Percentiles rank a stretch among this genome's conserved stretches.
phyloP scores from a whole-genome alignment of 2,888 invertebrate genomes.

The Cremastinae sp. region DNA sequence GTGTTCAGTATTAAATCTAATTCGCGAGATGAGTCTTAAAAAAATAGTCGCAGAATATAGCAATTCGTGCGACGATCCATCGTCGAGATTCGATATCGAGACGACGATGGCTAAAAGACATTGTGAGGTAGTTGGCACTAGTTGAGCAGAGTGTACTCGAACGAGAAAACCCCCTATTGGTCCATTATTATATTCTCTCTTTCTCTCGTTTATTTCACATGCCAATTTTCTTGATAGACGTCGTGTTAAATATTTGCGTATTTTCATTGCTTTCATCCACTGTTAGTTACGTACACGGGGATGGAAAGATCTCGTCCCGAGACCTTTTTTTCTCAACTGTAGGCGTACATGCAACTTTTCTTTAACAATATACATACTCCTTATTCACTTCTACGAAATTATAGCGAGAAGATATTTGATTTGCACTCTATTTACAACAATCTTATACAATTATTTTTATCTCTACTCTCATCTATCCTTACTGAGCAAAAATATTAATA shows the following conservation, averaged over 20 bases:
- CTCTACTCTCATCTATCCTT: slow-evolving; percentile 39
- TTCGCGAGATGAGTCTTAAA: slow-evolving; percentile 32
- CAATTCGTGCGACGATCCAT: slow-evolving; percentile 33
- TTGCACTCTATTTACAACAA: slow-evolving; percentile 55
- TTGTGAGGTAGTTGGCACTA: slow-evolving; percentile 63
- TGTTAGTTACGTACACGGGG: slow-evolving; percentile 46
- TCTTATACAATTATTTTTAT: slow-evolving; percentile 32
- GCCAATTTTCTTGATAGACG: slow-evolving; percentile 41
- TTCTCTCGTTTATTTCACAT: slow-evolving; percentile 27
- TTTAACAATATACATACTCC: slow-evolving; percentile 38
- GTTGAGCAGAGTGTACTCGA: slow-evolving; percentile 58
- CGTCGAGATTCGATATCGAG: slow-evolving; percentile 17
- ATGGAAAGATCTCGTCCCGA: slow-evolving; percentile 46
- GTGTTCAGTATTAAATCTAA: slow-evolving; percentile 46
- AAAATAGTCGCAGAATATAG: slow-evolving; percentile 21
- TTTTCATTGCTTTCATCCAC: slow-evolving; percentile 32
- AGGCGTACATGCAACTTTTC: slow-evolving; percentile 60
- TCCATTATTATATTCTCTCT: slow-evolving; percentile 44
- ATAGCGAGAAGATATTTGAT: slow-evolving; percentile 41
- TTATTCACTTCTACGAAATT: slow-evolving; percentile 27
- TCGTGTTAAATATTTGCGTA: slow-evolving; percentile 33
- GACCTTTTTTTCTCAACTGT: slow-evolving; percentile 54
- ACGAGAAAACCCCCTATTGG: slow-evolving; percentile 56
- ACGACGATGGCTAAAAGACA: slow-evolving; percentile 45
- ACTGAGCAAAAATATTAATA: slow-evolving; percentile 51